These are phyloP conservation scores for Rosalia funebris DNA, from an alignment of 2,888 invertebrate species.

Conservation along the genomic window DNA sequence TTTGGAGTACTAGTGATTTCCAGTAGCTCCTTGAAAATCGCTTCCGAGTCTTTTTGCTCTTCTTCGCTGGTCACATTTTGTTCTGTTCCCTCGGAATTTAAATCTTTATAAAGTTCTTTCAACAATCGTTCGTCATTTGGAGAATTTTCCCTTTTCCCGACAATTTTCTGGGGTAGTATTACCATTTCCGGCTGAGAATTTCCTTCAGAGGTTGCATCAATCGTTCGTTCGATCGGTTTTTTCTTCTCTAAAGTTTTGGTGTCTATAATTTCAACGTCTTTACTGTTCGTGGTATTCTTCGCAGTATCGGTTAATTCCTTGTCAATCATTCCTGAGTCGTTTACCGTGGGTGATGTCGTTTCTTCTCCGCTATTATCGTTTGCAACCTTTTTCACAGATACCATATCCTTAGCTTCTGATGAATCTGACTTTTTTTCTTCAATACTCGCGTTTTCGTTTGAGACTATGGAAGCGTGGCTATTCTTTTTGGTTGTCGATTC, in stretches of 20 bases:
- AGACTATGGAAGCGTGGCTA: slow-evolving; percentile 46
- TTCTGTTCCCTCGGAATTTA: slow-evolving; percentile 44
- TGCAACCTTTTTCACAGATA: slow-evolving; percentile 61
- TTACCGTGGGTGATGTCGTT: slow-evolving; percentile 26
- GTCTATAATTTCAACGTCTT: slow-evolving; percentile 55
- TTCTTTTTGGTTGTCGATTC: slow-evolving; percentile 54
- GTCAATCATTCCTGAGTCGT: slow-evolving; percentile 36
- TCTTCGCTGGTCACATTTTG: slow-evolving; percentile 42
- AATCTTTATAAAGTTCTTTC: slow-evolving; percentile 53
- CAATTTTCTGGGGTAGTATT: slow-evolving; percentile 32
- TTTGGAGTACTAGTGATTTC: slow-evolving; percentile 52
- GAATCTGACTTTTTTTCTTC: slow-evolving; percentile 42
- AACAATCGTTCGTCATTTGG: slow-evolving; percentile 48
- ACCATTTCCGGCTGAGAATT: slow-evolving; percentile 34
- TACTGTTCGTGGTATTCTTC: slow-evolving; percentile 28
- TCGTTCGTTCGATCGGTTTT: slow-evolving; percentile 16
- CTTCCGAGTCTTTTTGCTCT: slow-evolving; percentile 54
- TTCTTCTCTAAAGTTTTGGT: slow-evolving; percentile 31
- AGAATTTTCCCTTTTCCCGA: slow-evolving; percentile 43
- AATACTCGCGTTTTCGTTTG: slow-evolving; percentile 58
- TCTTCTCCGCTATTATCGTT: slow-evolving; percentile 29
- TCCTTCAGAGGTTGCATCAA: slow-evolving; percentile 33
- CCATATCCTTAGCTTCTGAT: slow-evolving; percentile 55
- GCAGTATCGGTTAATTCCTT: slow-evolving; percentile 22
- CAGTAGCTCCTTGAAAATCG: slow-evolving; percentile 57